These are phyloP conservation scores for Hartigia nigra DNA, from an alignment of 2,888 invertebrate species.

Conservation along the genomic window DNA sequence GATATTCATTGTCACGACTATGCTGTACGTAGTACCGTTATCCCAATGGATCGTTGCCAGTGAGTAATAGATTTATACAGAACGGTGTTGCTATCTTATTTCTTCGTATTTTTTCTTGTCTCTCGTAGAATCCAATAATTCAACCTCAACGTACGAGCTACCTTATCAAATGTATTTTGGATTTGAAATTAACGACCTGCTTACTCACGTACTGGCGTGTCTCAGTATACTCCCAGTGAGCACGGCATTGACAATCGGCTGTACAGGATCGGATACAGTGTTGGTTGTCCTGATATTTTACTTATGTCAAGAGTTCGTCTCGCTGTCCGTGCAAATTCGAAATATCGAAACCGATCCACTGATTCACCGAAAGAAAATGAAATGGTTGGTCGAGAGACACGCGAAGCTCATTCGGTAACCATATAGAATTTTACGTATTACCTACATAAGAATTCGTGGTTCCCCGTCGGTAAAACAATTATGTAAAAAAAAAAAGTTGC, in stretches of 20 bases:
- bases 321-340: conserved; percentile 26
- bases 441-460: neutral
- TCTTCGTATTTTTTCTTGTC: conserved; percentile 26
- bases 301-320: conserved; percentile 32
- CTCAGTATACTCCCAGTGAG: conserved; percentile 27
- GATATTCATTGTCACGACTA: neutral
- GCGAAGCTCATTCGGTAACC: conserved; percentile 32
- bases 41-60: neutral
- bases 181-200: conserved; percentile 29
- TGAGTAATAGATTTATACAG: neutral
- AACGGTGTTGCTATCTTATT: neutral
- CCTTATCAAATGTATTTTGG: conserved; percentile 23
- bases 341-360: conserved; percentile 14
- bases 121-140: conserved; percentile 18
- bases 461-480: neutral
- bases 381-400: conserved; percentile 28
- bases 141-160: conserved; percentile 32
- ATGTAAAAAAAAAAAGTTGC: neutral
- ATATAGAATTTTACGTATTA: neutral
- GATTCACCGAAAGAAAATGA: conserved; percentile 27
- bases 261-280: conserved; percentile 33
- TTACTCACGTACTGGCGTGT: conserved; percentile 31
- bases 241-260: conserved; percentile 30
- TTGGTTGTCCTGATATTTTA: conserved; percentile 33
- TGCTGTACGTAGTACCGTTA: neutral